phyloP scores from a whole-genome alignment of 2,113 vertebrate species.

The Isichthys henryi region DNA sequence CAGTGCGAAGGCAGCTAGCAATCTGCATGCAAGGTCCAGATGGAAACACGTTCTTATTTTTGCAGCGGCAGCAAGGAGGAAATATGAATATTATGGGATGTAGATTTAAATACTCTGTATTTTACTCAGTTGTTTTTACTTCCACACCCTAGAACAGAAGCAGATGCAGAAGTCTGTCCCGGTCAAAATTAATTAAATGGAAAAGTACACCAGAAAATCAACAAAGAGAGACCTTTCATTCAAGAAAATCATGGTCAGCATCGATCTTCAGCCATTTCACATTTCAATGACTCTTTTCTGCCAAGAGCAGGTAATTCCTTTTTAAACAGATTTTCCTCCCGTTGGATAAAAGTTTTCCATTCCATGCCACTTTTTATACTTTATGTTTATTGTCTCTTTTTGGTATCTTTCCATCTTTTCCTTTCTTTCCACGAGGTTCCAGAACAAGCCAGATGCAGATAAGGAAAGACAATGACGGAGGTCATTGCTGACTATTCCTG shows the following conservation, averaged over 20 bases:
- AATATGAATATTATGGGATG: background rate
- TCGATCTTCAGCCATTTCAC: background rate
- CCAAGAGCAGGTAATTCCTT: background rate
- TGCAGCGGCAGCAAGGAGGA: background rate
- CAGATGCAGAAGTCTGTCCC: background rate
- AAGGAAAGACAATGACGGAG: background rate
- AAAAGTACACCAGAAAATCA: background rate
- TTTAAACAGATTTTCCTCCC: background rate
- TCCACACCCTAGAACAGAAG: background rate
- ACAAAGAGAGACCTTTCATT: background rate
- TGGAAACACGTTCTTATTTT: background rate
- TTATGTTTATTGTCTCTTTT: background rate
- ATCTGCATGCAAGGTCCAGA: background rate
- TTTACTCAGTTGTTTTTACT: background rate
- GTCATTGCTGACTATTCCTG: background rate
- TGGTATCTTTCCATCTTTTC: background rate
- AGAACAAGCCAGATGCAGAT: background rate
- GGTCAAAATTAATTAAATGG: background rate
- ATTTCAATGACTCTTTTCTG: background rate
- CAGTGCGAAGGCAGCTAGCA: background rate
- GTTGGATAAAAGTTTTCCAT: background rate
- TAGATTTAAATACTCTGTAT: background rate
- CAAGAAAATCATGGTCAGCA: background rate
- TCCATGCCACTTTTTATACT: background rate
- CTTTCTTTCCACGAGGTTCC: background rate